Evolutionary conservation across 2,113 vertebrate species (phyloP).

Genomic region (Eleginops maclovinus): DNA sequence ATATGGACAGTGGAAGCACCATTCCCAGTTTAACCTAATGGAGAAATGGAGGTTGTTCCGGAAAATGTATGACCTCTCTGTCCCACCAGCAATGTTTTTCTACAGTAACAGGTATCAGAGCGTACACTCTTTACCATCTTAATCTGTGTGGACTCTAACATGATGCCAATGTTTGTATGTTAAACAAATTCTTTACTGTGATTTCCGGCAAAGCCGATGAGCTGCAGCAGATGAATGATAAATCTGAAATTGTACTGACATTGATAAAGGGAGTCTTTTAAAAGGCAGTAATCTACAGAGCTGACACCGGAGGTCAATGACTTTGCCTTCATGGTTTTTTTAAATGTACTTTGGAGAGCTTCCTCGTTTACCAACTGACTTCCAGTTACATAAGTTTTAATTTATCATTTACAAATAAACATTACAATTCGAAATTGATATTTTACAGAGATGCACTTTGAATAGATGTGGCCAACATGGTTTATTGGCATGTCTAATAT

Average conservation of each 20-base stretch:
- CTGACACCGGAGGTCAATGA: not conserved
- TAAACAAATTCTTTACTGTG: not conserved
- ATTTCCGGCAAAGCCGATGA: not conserved
- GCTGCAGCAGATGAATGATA: not conserved
- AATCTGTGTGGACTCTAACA: not conserved
- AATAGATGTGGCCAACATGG: not conserved
- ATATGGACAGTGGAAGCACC: conserved; percentile 37
- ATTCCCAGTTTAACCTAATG: conserved; percentile 35
- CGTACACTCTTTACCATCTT: not conserved
- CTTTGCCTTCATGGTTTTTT: not conserved
- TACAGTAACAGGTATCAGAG: not conserved
- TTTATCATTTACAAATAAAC: not conserved
- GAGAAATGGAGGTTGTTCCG: conserved; percentile 28
- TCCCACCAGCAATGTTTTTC: conserved; percentile 8
- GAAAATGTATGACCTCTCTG: conserved; percentile 26
- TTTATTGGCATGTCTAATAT: not conserved
- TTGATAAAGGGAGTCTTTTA: not conserved
- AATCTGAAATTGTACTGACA: not conserved
- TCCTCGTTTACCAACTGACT: not conserved
- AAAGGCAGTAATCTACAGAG: not conserved
- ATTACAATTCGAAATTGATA: not conserved
- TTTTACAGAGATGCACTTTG: not conserved
- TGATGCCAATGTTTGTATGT: not conserved
- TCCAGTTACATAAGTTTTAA: not conserved
- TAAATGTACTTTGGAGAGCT: not conserved